Evolutionary conservation across 2,888 invertebrate species (phyloP).

Genomic region (Euphydryas editha): DNA sequence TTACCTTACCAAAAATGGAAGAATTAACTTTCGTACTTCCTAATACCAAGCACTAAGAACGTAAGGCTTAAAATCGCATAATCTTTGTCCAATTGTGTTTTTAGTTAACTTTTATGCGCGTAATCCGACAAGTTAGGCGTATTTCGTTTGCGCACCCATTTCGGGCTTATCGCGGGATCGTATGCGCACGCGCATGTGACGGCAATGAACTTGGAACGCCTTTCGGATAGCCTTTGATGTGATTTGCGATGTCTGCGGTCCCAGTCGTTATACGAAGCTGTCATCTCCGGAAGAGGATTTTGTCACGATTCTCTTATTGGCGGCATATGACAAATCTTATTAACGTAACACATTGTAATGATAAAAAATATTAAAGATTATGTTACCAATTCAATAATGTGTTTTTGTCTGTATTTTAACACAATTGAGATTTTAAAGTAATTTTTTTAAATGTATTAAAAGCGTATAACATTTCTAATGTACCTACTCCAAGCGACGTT

Average conservation of each 20-base stretch:
- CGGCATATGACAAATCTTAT: background rate
- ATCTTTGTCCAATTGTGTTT: slow-evolving; percentile 1
- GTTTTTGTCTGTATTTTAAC: background rate
- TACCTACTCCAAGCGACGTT: too few species aligned
- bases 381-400: background rate
- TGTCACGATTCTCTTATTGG: slow-evolving; percentile 18
- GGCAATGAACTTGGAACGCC: slow-evolving; percentile 68
- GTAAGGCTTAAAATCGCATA: slow-evolving; percentile 20
- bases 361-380: background rate
- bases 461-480: too few species aligned
- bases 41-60: slow-evolving; percentile 7
- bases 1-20: slow-evolving; percentile 28
- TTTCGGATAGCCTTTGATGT: slow-evolving; percentile 49
- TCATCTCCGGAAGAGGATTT: slow-evolving; percentile 34
- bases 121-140: slow-evolving; percentile 37
- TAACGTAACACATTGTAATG: background rate
- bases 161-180: slow-evolving; percentile 61
- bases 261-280: slow-evolving; percentile 27
- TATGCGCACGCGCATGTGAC: slow-evolving; percentile 51
- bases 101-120: slow-evolving; percentile 19
- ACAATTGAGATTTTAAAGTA: background rate
- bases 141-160: slow-evolving; percentile 51
- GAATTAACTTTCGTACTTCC: background rate
- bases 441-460: too few species aligned
- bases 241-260: slow-evolving; percentile 31